A percentile compares a stretch with the other conserved stretches of the same genome.
Conservation (phyloP, 2,113 vertebrate genomes). For the Proterorhinus semilunaris region DNA sequence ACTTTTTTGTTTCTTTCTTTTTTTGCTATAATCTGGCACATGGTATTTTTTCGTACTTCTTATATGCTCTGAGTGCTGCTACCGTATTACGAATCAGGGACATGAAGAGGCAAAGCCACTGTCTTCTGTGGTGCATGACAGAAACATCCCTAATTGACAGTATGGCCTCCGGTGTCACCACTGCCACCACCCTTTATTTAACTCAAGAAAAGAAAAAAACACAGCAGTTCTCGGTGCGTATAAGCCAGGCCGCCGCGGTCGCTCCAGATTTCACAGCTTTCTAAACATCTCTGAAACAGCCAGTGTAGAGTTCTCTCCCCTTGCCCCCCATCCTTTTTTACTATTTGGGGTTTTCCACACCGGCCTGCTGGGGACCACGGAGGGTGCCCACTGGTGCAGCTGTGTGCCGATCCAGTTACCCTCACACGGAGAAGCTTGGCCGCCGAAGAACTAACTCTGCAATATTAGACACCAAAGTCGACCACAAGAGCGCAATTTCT, state of each 20-base stretch:
- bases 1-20: too few relatives aligned
- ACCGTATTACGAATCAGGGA: background rate
- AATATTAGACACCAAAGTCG: constrained; percentile 71
- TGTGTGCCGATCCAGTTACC: constrained; percentile 70
- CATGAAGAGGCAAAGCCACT: constrained; percentile 41
- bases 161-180: constrained; percentile 59
- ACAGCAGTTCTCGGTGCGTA: constrained; percentile 48
- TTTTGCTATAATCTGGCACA: too few relatives aligned
- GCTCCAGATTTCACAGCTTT: constrained; percentile 73
- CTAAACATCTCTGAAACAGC: constrained; percentile 78
- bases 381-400: constrained; percentile 65
- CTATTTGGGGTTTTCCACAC: constrained; percentile 67
- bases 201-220: constrained; percentile 57
- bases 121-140: constrained; percentile 57
- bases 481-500: constrained; percentile 55
- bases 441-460: constrained; percentile 66
- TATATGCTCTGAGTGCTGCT: too few relatives aligned
- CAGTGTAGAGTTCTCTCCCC: constrained; percentile 68
- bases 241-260: constrained; percentile 50
- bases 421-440: constrained; percentile 71
- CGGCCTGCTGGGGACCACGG: constrained; percentile 49
- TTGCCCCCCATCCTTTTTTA: constrained; percentile 55
- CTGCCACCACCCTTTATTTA: constrained; percentile 62
- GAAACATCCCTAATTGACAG: constrained; percentile 66
- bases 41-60: too few relatives aligned